Base-by-base conservation (phyloP, 2,888 invertebrate genomes). In the Leucophenga montana region DNA sequence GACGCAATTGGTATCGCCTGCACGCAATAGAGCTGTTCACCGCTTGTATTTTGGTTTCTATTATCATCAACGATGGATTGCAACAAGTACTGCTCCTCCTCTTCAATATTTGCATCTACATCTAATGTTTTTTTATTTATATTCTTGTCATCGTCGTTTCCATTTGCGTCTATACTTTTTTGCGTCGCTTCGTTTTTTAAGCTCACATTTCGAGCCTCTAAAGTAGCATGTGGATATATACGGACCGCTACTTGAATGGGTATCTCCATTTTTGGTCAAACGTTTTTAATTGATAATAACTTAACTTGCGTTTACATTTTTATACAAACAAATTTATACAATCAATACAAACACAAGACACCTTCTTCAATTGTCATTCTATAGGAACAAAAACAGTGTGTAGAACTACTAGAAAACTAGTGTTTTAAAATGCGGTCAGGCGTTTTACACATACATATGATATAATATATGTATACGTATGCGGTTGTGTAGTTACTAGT, bases 231-330 rank as follows among this genome's bases (percentile, higher is more conserved):
- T 16, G 93, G 92, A 82, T 90, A 92, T 70, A 94, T 89, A 74
- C 93, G 90, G 68, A 93, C 92, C 22, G 93, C 93, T 73, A 93
- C 93, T 91, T 93, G 93, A 73, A 94, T 92, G 73, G 92, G 92
- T 76, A 92, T 91, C 90, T 93, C 93, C 93, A 94, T 94, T 62
- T 61, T 77, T 67, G 39, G 39, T 5, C 9, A 3, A 39, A 8
- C 9, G 39, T 11, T 39, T 39, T 39, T 39, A 39, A 11, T 39
- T 39, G 11, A 5, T 8, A 5, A 39, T 39, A 5, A 33, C 3
- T 33, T 5, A 1, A 11, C 1, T 39, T 39, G 1, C 39, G 39
- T 39, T 8, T 39, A 39, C 39, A 39, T 39, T 39, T 11, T 39
- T 39, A 39, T 39, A 39, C 39, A 39, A 11, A 39, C 8, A 1